phyloP scores from a whole-genome alignment of 2,888 invertebrate species.

The Tenthredo distinguenda region DNA sequence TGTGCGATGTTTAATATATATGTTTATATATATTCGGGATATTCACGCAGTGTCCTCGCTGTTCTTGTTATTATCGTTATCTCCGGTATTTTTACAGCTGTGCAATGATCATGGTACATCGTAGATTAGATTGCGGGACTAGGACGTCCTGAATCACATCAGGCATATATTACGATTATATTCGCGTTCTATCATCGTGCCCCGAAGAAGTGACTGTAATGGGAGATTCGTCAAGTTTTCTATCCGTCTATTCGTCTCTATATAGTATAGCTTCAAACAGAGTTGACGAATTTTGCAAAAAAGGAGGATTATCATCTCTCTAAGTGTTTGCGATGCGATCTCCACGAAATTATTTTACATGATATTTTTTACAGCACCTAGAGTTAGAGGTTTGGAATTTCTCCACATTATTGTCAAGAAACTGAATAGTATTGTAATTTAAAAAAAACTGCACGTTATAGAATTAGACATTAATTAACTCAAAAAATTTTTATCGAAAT shows the following conservation, averaged over 20 bases:
- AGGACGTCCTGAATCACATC: neutral
- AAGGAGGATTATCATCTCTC: neutral
- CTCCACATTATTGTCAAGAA: too few species aligned
- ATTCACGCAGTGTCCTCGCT: neutral
- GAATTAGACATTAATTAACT: neutral
- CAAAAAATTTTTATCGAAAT: neutral
- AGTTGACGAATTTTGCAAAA: neutral
- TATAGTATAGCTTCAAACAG: neutral
- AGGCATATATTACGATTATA: neutral
- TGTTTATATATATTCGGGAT: too few species aligned
- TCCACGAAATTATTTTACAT: neutral
- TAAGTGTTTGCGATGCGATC: neutral
- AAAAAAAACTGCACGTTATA: neutral
- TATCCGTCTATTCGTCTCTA: neutral
- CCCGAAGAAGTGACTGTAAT: neutral
- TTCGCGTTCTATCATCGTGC: neutral
- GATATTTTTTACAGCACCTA: neutral
- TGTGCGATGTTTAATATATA: neutral
- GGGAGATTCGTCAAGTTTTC: neutral
- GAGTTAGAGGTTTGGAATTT: neutral
- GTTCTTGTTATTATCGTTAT: neutral
- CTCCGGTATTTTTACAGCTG: neutral
- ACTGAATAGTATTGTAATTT: neutral
- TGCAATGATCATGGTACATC: constrained; percentile 3
- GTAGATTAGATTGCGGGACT: neutral